Base-by-base conservation (phyloP, 2,113 vertebrate species). In the Progne subis region DNA sequence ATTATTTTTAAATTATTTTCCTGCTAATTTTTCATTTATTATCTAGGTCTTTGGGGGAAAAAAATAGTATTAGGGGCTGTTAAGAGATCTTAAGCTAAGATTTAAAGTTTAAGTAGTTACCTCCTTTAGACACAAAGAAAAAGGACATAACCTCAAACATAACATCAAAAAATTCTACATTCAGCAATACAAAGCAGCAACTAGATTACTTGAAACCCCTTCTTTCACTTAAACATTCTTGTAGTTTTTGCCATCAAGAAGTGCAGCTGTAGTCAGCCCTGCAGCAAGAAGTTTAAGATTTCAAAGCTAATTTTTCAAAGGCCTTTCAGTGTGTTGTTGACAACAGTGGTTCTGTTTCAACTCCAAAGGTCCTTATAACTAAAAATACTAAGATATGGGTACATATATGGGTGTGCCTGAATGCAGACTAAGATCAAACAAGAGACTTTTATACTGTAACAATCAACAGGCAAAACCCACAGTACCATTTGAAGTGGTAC, bases 261-360 rank as follows among this genome's bases (percentile, higher is more conserved):
- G 8, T 6, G 20, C 52, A 69, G 70, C 80, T 78, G 13, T 8
- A 9, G 23, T 80, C 74, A 85, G 47, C 59, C 71, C 82, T 55
- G 23, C 32, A 84, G 77, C 50, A 64, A 84, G 34, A 81, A 39
- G 6, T 59, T 82, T 34, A 76, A 81, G 60, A 72, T 19, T 94
- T 86, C 50, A 90, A 92, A 93, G 76, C 18, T 41, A 39, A 65
- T 65, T 95, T 93, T 91, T 85, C 71, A 86, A 82, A 95, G 57
- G 43, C 18, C 13, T 88, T 46, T 60, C 75, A 26, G 21, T 64
- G 67, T 6, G 5, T 15, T 83, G 9, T 44, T 59, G 59, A 61
- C 21, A 61, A 31, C 3, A 14, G 16, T 17, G 20, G 3, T 89
- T 69, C 47, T 41, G 5, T 59, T 82, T 82, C 74, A 82, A 11